Evolutionary conservation across 2,888 invertebrate genomes (phyloP).

Genomic region (Microctonus hyperodae): DNA sequence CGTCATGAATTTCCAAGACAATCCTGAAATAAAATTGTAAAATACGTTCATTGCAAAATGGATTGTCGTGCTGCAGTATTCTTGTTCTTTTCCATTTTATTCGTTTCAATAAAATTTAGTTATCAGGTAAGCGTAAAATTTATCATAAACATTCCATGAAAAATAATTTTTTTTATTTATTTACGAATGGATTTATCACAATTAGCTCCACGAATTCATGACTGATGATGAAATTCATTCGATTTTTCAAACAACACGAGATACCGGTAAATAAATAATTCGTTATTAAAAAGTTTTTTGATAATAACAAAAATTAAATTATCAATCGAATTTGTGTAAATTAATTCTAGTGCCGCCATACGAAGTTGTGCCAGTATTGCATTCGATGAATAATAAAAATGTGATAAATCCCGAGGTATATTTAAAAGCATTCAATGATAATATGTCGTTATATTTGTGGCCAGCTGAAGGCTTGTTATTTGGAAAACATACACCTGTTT

Average conservation of each 20-base stretch:
- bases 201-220: constrained; percentile 83
- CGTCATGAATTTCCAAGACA: constrained; percentile 10
- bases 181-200: not conserved
- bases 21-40: not conserved
- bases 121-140: constrained; percentile 25
- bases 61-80: constrained; percentile 16
- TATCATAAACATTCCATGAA: not conserved
- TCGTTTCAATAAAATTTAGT: constrained; percentile 14
- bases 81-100: constrained; percentile 20
- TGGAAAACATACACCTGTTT: constrained; percentile 36
- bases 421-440: constrained; percentile 33
- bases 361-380: constrained; percentile 35
- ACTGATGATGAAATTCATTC: constrained; percentile 76
- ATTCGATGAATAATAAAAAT: constrained; percentile 23
- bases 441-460: constrained; percentile 35
- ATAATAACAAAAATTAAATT: not conserved
- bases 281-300: too few species aligned
- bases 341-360: constrained; percentile 34
- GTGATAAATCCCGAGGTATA: constrained; percentile 23
- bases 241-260: constrained; percentile 78
- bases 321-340: not conserved
- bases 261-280: constrained; percentile 27
- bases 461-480: constrained; percentile 33
- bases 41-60: constrained; percentile 31
- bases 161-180: not conserved